phyloP scores from a whole-genome alignment of 2,797 vertebrate species.

The Bradypodion ventrale region DNA sequence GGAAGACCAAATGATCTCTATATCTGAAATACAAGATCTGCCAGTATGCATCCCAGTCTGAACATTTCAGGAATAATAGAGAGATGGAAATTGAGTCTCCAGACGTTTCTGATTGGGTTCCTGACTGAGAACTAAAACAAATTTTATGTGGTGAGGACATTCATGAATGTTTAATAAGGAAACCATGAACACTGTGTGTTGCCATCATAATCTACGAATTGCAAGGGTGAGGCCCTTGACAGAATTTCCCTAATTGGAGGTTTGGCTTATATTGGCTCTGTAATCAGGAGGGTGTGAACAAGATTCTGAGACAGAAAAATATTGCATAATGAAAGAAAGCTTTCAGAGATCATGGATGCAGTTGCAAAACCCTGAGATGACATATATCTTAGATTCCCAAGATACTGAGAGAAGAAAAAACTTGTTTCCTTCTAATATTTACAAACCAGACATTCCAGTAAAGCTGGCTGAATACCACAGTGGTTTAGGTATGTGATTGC shows the following conservation, averaged over 20 bases:
- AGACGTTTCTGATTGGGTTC: not conserved
- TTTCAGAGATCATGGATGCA: not conserved
- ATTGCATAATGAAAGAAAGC: not conserved
- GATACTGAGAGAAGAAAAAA: not conserved
- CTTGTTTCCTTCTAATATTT: not conserved
- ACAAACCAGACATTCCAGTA: not conserved
- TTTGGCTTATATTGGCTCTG: not conserved
- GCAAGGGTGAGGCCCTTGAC: not conserved
- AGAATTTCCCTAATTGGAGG: not conserved
- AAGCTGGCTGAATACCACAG: no score
- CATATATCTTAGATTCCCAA: not conserved
- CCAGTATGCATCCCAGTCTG: not conserved
- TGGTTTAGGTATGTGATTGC: no score
- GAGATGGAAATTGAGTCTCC: not conserved
- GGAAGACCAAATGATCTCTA: no score
- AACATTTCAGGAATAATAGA: not conserved
- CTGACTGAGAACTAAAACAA: not conserved
- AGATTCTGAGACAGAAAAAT: not conserved
- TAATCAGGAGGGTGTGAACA: not conserved
- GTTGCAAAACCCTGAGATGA: not conserved
- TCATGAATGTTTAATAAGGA: not conserved
- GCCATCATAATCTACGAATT: not conserved
- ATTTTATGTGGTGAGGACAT: not conserved
- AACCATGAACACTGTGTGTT: not conserved
- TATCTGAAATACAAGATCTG: not conserved